phyloP scores from a whole-genome alignment of 2,113 vertebrate species.

The Xiphophorus maculatus region DNA sequence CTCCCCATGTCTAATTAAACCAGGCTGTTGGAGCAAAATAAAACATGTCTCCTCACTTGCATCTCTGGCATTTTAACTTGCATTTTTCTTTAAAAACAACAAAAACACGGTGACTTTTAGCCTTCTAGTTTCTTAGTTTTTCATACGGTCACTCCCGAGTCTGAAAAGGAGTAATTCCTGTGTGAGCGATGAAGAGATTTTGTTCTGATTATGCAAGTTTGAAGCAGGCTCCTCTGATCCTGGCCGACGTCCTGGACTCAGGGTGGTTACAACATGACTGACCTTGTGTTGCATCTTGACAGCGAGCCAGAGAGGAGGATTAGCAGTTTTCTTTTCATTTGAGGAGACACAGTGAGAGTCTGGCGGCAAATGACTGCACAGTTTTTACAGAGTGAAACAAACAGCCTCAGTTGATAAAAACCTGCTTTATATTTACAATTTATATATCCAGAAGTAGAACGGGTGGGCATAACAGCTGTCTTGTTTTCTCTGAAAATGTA shows the following conservation, averaged over 20 bases:
- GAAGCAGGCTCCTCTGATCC: constrained; percentile 26
- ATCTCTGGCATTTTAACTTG: background rate
- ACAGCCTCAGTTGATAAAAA: constrained; percentile 26
- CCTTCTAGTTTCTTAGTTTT: background rate
- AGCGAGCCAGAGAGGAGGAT: constrained; percentile 59
- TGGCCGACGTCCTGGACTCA: background rate
- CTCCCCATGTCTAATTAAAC: constrained; percentile 39
- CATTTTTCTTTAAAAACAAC: background rate
- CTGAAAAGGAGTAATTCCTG: constrained; percentile 15
- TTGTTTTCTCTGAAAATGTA: background rate
- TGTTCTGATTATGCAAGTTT: constrained; percentile 40
- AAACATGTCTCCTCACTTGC: background rate
- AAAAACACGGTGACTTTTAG: background rate
- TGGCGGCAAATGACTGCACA: constrained; percentile 37
- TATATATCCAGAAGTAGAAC: constrained; percentile 1
- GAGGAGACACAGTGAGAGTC: constrained; percentile 33
- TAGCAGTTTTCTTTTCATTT: constrained; percentile 55
- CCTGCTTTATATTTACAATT: constrained; percentile 22
- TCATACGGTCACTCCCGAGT: constrained; percentile 11
- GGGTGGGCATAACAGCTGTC: too few relatives aligned
- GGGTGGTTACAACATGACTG: constrained; percentile 26
- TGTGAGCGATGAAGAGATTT: constrained; percentile 3
- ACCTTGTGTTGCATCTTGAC: constrained; percentile 57
- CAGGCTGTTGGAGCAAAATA: background rate
- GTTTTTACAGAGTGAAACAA: constrained; percentile 53